phyloP scores from a whole-genome alignment of 2,797 vertebrate genomes.

The Serranus cabrilla region DNA sequence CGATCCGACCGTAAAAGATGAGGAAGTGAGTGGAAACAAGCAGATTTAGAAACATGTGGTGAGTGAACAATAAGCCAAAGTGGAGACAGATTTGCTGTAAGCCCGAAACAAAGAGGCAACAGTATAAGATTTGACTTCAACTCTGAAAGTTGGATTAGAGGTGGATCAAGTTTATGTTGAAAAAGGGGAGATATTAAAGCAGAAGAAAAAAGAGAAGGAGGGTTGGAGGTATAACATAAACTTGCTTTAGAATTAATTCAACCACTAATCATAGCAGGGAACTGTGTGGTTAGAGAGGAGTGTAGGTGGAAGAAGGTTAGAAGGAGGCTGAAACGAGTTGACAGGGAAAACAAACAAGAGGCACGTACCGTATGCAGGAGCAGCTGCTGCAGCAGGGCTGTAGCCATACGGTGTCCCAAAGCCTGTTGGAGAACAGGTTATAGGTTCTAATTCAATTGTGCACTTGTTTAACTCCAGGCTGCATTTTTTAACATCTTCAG shows the following conservation, averaged over 20 bases:
- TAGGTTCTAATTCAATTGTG: conserved; percentile 46
- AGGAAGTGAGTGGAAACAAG: conserved; percentile 20
- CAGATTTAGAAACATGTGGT: conserved; percentile 32
- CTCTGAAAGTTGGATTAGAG: conserved; percentile 19
- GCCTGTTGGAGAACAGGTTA: conserved; percentile 83
- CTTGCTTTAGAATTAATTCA: conserved; percentile 23
- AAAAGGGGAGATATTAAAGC: not conserved
- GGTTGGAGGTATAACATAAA: conserved; percentile 59
- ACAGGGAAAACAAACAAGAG: conserved; percentile 17
- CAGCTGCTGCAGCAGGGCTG: conserved; percentile 92
- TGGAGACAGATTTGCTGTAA: conserved; percentile 40
- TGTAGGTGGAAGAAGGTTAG: not conserved
- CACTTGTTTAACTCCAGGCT: conserved; percentile 26
- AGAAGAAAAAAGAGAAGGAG: conserved; percentile 13
- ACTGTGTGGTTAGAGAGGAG: conserved; percentile 5
- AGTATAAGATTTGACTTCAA: conserved; percentile 23
- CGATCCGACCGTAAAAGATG: conserved; percentile 21
- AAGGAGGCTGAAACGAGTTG: conserved; percentile 7
- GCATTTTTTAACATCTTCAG: conserved; percentile 16
- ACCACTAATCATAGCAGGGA: conserved; percentile 23
- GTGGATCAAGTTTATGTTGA: conserved; percentile 14
- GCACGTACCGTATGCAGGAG: conserved; percentile 97
- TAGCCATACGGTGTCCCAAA: conserved; percentile 97
- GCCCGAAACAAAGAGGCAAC: conserved; percentile 6
- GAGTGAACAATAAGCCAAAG: conserved; percentile 30